Evolutionary conservation across 2,888 invertebrate genomes (phyloP).

Genomic region (Hydraecia micacea): DNA sequence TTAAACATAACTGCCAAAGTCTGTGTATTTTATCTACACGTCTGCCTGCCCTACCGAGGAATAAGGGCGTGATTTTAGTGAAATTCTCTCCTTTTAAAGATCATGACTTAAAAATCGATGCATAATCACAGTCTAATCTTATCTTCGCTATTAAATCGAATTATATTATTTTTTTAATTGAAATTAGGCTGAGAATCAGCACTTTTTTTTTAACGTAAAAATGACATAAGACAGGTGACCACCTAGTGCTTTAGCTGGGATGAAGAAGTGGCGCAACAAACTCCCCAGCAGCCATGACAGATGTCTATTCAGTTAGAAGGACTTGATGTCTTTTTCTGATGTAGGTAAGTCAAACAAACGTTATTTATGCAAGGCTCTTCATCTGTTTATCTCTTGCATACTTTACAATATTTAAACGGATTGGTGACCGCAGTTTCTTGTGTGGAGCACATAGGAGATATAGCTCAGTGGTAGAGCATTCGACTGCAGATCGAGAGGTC

Average conservation of each 20-base stretch:
- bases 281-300: not conserved
- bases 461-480: slow-evolving; percentile 5
- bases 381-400: too few relatives aligned
- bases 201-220: too few relatives aligned
- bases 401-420: too few relatives aligned
- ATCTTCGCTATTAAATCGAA: too few relatives aligned
- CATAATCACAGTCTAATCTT: too few relatives aligned
- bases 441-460: not conserved
- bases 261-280: not conserved
- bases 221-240: not conserved
- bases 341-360: not conserved
- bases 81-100: not conserved
- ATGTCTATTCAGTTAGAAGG: not conserved
- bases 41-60: not conserved
- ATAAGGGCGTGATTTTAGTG: not conserved
- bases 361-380: too few relatives aligned
- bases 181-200: too few relatives aligned
- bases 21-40: too few relatives aligned
- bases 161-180: too few relatives aligned
- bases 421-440: not conserved
- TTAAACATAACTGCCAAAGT: not conserved
- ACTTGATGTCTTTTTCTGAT: not conserved
- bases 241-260: not conserved
- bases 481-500: slow-evolving; percentile 5
- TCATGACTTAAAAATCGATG: not conserved